phyloP scores from a whole-genome alignment of 2,113 vertebrate species.

The Hyperopisus bebe region DNA sequence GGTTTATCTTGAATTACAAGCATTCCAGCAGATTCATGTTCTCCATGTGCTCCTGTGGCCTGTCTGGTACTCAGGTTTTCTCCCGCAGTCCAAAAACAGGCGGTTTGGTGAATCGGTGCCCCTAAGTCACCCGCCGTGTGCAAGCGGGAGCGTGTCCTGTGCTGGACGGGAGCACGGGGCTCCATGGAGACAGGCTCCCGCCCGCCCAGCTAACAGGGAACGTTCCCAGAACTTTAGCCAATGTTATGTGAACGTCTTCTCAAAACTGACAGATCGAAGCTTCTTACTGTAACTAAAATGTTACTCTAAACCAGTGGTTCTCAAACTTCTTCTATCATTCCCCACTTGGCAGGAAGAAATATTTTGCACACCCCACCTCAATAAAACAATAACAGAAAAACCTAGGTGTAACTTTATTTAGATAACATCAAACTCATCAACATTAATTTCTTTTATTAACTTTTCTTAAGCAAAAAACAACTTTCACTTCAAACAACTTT shows the following conservation, averaged over 20 bases:
- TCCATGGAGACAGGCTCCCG: neutral
- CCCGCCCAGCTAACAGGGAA: neutral
- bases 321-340: too few species aligned
- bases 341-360: too few species aligned
- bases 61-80: neutral
- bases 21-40: neutral
- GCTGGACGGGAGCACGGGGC: neutral
- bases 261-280: neutral
- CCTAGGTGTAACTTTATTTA: too few species aligned
- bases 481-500: too few species aligned
- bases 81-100: neutral
- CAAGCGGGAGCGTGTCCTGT: neutral
- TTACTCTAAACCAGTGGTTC: too few species aligned
- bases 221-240: neutral
- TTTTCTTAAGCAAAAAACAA: too few species aligned
- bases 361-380: too few species aligned
- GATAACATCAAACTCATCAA: too few species aligned
- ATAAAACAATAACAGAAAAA: too few species aligned
- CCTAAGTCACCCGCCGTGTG: neutral
- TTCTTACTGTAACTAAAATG: neutral
- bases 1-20: neutral
- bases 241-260: neutral
- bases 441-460: too few species aligned
- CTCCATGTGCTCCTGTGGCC: neutral
- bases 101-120: neutral